Conservation (phyloP, 2,888 invertebrate species). For the Drosophila pseudotakahashii region DNA sequence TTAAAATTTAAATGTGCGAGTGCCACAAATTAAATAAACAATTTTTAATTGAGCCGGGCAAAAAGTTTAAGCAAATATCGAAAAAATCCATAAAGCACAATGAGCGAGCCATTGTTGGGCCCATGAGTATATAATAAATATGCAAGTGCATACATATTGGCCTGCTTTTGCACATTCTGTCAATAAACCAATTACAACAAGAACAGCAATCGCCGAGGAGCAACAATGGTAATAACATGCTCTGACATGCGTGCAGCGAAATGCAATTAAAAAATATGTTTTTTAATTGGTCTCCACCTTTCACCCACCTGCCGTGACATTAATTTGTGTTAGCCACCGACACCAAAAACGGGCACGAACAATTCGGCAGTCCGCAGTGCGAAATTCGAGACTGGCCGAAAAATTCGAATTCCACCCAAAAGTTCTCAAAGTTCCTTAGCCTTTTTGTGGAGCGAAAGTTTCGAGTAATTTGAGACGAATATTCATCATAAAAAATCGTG, state of each 20-base stretch:
- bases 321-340: slow-evolving; percentile 57
- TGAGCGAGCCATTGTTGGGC: slow-evolving; percentile 19
- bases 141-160: slow-evolving; percentile 39
- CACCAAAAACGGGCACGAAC: slow-evolving; percentile 19
- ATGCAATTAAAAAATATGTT: slow-evolving; percentile 74
- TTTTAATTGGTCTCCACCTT: slow-evolving; percentile 60
- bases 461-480: slow-evolving; percentile 60
- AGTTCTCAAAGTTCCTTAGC: slow-evolving; percentile 21
- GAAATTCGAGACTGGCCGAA: slow-evolving; percentile 21
- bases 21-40: slow-evolving; percentile 73
- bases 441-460: slow-evolving; percentile 52
- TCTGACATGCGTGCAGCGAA: slow-evolving; percentile 44
- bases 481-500: slow-evolving; percentile 54
- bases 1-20: slow-evolving; percentile 71
- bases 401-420: slow-evolving; percentile 10
- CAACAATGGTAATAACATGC: slow-evolving; percentile 50
- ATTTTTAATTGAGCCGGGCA: slow-evolving; percentile 71
- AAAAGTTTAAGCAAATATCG: slow-evolving; percentile 68
- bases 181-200: slow-evolving; percentile 70
- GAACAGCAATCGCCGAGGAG: slow-evolving; percentile 27
- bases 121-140: slow-evolving; percentile 16
- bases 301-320: slow-evolving; percentile 64
- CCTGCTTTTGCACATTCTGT: slow-evolving; percentile 51
- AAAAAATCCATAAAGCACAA: slow-evolving; percentile 47
- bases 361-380: slow-evolving; percentile 39